Evolutionary conservation across 2,113 vertebrate species (phyloP), one percentile per base, ranked within the genome.

Genomic region (Alouatta palliata): DNA sequence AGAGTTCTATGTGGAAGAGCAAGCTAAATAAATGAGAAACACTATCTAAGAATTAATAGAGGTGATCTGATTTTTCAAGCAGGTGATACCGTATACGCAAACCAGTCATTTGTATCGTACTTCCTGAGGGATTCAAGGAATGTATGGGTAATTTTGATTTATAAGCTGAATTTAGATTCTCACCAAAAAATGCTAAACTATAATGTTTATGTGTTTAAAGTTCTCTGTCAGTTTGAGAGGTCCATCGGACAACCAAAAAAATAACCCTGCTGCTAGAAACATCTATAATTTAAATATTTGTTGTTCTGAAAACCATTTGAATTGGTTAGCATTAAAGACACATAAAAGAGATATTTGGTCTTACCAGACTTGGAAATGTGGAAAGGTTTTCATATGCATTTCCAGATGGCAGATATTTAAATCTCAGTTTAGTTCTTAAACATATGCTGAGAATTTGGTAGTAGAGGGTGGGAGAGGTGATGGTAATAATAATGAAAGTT

Each of bases 361-460:
- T 54, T 77, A 61, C 61, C 58, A 80, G 66, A 83, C 70, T 84
- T 91, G 91, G 90, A 93, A 90, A 75, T 80, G 32, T 58, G n/a
- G 70, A 73, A 64, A 87, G 83, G 32, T 97, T 97, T 98, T 84
- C 91, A n/a, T 84, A 82, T 73, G 87, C 80, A 82, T 89, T 91
- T 97, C 86, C 96, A 98, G 95, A 97, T 27, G 70, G 87, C 32
- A 93, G 86, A 70, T 93, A 91, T 87, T 88, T 91, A 87, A 91
- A 68, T 92, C 79, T 96, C 91, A 68, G 61, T 77, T 95, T 93
- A 80, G 82, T 89, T 92, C 82, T 88, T 84, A 40, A 90, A 87
- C 87, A 95, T 52, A 91, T 90, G 64, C 90, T 93, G 23, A 47
- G 64, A 79, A 77, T 35, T 66, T 80, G 93, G 43, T 5, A 17